Evolutionary conservation across 2,113 vertebrate genomes (phyloP), one percentile per base, ranked within the genome.

Genomic region (Verasper variegatus): DNA sequence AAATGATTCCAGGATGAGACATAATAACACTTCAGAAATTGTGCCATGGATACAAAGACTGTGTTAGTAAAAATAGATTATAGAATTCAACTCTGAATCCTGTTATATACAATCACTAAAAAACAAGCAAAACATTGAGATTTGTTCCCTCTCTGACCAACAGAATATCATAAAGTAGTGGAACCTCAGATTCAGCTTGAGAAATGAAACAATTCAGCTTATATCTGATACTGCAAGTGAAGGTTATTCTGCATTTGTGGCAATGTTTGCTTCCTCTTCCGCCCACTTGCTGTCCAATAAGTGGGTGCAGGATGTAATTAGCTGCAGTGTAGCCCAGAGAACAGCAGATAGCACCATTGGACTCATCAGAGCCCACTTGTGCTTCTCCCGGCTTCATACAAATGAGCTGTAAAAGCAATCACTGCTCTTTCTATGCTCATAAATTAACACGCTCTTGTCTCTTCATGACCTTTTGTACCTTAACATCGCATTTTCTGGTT

Each of bases 331-430:
- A 10, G 52, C 7, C 8, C 12, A 56, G n/a, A 27, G 57, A 86
- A 64, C 91, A 90, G 86, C 83, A 93, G 93, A 90, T 90, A 14
- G 84, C 79, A 80, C 67, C 76, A 88, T 92, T 84, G 78, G 65
- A 82, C 89, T 84, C 81, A 58, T 65, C 78, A 68, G 84, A 52
- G 57, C 54, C 51, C 20, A 27, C 27, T 27, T 31, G 8, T 4
- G 31, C n/a, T 69, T 27, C 15, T 17, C 23, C 58, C 14, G 10
- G 63, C n/a, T 45, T 45, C 12, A 6, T 49, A 24, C 35, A 75
- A 75, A 82, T 61, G 24, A 54, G 20, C 15, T 45, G 80, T 24
- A 62, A 55, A 71, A 76, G 42, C 56, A 83, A 51, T 82, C 80
- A 76, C 8, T 74, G 68, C 74, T 69, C 27, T 80, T 64, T 80